Base-by-base conservation (phyloP, 2,113 vertebrate genomes). In the Percopsis transmontana region DNA sequence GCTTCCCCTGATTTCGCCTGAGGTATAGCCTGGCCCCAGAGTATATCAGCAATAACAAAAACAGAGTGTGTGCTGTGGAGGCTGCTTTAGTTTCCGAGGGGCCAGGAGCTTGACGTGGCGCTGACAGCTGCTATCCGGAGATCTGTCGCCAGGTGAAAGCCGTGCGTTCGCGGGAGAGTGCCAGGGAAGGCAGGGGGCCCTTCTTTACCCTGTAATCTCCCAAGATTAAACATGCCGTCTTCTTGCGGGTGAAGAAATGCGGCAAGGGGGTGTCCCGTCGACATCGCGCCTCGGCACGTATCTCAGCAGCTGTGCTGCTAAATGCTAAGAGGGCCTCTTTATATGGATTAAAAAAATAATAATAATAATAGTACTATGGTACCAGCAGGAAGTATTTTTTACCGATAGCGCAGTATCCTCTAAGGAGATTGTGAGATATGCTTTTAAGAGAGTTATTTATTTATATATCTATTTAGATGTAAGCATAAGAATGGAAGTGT, bases 171-270 rank as follows among this genome's bases (percentile, higher is more conserved):
- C 13, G 42, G 82, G 66, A 68, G 72, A 60, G 69, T 76, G 62
- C 72, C 68, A 59, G 72, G 23, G 15, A 44, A 58, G 74, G 70
- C 65, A 12, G 52, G 57, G 40, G 62, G 51, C 19, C 63, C 19
- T 67, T 58, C 68, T 60, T 60, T 72, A 56, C 54, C 70, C 58
- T 80, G 72, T 85, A 87, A 87, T 85, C 87, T 84, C 70, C 58
- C n/a, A 62, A 85, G 84, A 88, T 85, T 87, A 87, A 87, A 83
- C 84, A 84, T 72, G 78, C 77, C 81, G 76, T 86, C 76, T 83
- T 70, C 72, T 80, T 77, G 79, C 79, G 53, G 76, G 79, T 76
- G 72, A 79, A 80, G 74, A 81, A 85, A 21, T 72, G 72, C 74
- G 77, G 14, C 47, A 42, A 68, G 73, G 69, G 27, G 27, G 27